Evolutionary conservation across 2,113 vertebrate species (phyloP), one percentile per base, ranked within the genome.

Genomic region (Tragelaphus imberbis): DNA sequence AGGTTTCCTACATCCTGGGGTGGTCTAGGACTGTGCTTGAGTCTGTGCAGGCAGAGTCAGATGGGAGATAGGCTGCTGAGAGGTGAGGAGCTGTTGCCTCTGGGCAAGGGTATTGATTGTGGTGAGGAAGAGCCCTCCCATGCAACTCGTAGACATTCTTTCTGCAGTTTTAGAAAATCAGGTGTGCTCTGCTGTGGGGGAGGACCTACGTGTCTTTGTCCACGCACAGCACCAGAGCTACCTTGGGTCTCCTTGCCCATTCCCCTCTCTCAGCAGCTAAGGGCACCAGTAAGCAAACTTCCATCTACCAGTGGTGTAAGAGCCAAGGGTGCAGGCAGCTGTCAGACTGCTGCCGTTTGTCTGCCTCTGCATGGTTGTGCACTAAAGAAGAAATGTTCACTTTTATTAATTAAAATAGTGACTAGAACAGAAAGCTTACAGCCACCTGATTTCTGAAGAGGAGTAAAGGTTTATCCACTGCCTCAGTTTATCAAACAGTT

Each of bases 271-370:
- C 55, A 85, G 40, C 28, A 2, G 13, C 68, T 47, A 0, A 6
- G 0, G 55, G 27, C 25, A 55, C 36, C 40, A 8, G 11, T 21
- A 58, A 7, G 47, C 7, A 36, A 49, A 16, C 30, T 44, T 49
- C 33, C 30, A 27, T 17, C 9, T 47, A 3, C 36, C 2, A 0
- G 1, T 1, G 36, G 47, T 13, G 0, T n/a, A 55, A 55, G 71
- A 77, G 53, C 40, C 47, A 56, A 7, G 9, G 8, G 0, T 47
- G 7, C 9, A 36, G 36, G 36, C 53, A 27, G 71, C 61, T 61
- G 1, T 14, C 3, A 27, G 10, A 58, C 25, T 56, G 2, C n/a
- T 36, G 16, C 36, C 11, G 1, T 13, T 17, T 10, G 17, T 15
- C 59, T 63, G 81, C 7, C 53, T 36, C 17, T n/a, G 7, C 33